Evolutionary conservation across 2,888 invertebrate genomes (phyloP), one percentile per base, ranked within the genome.

Genomic region (Thereva unica): DNA sequence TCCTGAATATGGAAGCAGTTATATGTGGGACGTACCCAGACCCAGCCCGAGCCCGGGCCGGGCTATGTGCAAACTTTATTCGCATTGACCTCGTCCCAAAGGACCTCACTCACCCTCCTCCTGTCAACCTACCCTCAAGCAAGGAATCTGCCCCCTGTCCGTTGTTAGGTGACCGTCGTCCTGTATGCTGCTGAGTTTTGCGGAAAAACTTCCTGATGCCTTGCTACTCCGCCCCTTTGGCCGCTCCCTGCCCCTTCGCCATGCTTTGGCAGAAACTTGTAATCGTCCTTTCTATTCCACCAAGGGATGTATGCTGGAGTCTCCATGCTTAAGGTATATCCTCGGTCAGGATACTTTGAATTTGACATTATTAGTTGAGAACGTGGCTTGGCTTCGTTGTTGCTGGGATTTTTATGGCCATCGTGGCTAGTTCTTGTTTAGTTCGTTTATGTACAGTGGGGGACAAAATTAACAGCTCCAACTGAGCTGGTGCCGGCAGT

Each of bases 91-190:
- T 57, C 66, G 49, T 52, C 37, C 66, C 10, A 45, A 44, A 54
- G 52, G 42, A n/a, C 54, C 38, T 40, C 8, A 6, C 7, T 47
- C 53, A 47, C 66, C 37, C 41, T 49, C 56, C 8, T 5, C 9
- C 12, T 4, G 5, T 10, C 55, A 55, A 37, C 40, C 10, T 50
- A 50, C 66, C 57, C 66, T 40, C 7, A 52, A 56, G 66, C 41
- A 55, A 66, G 57, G 66, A 56, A 66, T 57, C 55, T 66, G 50
- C 66, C 45, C 49, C 56, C 50, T 50, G 66, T 66, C 66, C 52
- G 66, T 66, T 66, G 66, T 57, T 66, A 66, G 57, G 66, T 66
- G 66, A 66, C 66, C 66, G 66, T 59, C 59, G 66, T 66, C 66
- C 66, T 56, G 55, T 40, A 12, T 41, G 45, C 55, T 34, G 45